phyloP scores from a whole-genome alignment of 2,888 invertebrate genomes.

The Dynastes grantii region DNA sequence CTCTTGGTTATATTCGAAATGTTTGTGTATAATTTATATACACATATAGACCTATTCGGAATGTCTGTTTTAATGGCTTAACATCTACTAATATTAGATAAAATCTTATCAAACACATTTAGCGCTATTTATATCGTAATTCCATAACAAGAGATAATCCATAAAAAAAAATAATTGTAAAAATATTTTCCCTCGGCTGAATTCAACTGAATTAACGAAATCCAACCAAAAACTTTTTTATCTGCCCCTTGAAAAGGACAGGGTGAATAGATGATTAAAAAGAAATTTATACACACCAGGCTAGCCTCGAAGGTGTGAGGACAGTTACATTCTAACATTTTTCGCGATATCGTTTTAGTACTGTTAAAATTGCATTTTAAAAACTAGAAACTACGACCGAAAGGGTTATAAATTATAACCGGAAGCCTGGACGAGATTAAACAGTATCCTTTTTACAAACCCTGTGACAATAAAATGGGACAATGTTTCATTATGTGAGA shows the following conservation, averaged over 20 bases:
- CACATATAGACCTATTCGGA: neutral
- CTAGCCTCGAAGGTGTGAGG: neutral
- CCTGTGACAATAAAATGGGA: constrained; percentile 33
- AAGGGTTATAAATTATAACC: constrained; percentile 35
- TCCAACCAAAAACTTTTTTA: constrained; percentile 15
- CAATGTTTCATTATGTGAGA: constrained; percentile 31
- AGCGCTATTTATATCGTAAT: no score
- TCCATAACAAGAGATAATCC: no score
- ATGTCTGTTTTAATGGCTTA: constrained; percentile 12
- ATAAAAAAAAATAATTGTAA: no score
- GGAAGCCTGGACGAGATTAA: constrained; percentile 39
- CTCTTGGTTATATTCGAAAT: constrained; percentile 16
- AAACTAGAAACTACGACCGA: constrained; percentile 34
- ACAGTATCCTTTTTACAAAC: constrained; percentile 38
- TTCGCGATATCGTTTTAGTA: constrained; percentile 31
- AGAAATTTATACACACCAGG: constrained; percentile 23
- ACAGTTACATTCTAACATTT: constrained; percentile 25
- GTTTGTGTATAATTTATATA: constrained; percentile 43
- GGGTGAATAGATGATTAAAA: constrained; percentile 27
- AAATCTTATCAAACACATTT: no score
- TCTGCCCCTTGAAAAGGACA: constrained; percentile 6
- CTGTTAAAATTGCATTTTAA: constrained; percentile 38
- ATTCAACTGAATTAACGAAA: no score
- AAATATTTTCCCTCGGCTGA: no score
- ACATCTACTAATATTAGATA: neutral